Evolutionary conservation across 2,113 vertebrate genomes (phyloP).

Genomic region (Oreocharis arfaki): DNA sequence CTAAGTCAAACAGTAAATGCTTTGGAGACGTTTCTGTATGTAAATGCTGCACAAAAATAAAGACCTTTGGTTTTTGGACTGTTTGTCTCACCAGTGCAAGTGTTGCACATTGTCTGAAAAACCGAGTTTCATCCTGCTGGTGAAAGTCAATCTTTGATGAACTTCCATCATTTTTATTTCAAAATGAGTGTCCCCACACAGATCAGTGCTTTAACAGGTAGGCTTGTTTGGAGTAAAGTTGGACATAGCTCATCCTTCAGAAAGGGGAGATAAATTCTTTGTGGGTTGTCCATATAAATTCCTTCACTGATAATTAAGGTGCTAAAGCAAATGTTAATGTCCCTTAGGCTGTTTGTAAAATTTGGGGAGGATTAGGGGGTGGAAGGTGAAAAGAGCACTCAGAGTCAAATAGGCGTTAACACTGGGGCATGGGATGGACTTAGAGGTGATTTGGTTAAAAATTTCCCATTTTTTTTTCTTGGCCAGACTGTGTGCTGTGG

Average conservation of each 20-base stretch:
- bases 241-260: background rate
- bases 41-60: slow-evolving; percentile 33
- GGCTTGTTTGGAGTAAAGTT: background rate
- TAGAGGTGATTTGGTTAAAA: background rate
- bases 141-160: background rate
- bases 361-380: accelerated
- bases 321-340: background rate
- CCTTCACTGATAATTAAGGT: background rate
- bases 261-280: background rate
- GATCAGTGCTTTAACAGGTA: background rate
- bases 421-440: background rate
- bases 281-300: background rate
- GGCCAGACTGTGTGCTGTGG: background rate
- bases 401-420: background rate
- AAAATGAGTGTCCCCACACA: background rate
- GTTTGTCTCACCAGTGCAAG: background rate
- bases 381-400: background rate
- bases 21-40: background rate
- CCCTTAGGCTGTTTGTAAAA: background rate
- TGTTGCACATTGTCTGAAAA: background rate
- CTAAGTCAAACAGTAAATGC: background rate
- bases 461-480: background rate
- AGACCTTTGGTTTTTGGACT: background rate
- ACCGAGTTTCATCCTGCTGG: background rate
- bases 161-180: background rate